These are phyloP conservation scores for Chrysolina haemoptera DNA, from an alignment of 2,888 invertebrate genomes.

Conservation along the genomic window DNA sequence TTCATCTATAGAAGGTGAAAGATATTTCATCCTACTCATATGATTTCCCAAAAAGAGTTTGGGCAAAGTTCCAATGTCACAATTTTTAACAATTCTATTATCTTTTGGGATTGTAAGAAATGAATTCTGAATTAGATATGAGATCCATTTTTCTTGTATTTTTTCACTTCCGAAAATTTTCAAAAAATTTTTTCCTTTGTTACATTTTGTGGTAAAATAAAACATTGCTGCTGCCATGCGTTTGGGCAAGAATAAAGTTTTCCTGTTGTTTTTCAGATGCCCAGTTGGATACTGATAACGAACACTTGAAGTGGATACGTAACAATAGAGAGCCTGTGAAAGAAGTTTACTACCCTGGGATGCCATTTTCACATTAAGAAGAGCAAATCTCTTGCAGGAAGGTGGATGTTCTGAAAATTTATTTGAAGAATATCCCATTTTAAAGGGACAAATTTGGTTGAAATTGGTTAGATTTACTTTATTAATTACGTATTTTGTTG, in stretches of 20 bases:
- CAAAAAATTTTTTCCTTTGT: too few relatives aligned
- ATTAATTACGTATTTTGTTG: background rate
- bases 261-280: background rate
- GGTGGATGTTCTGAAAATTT: background rate
- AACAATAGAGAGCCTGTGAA: slow-evolving; percentile 16
- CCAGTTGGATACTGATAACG: background rate
- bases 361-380: background rate
- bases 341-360: slow-evolving; percentile 8
- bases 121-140: too few relatives aligned
- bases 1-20: background rate
- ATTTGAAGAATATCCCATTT: slow-evolving; percentile 8
- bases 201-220: too few relatives aligned
- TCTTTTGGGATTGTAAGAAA: too few relatives aligned
- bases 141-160: too few relatives aligned
- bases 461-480: slow-evolving; percentile 1
- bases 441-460: background rate
- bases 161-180: too few relatives aligned
- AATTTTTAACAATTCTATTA: too few relatives aligned
- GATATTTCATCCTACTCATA: background rate
- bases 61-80: too few relatives aligned
- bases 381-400: background rate
- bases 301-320: slow-evolving; percentile 3
- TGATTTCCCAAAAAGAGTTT: too few relatives aligned
- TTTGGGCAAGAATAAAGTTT: background rate
- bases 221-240: too few relatives aligned